Percentiles rank a stretch among this genome's conserved stretches.
Conservation (phyloP, 2,888 invertebrate genomes). For the Spialia ferax region DNA sequence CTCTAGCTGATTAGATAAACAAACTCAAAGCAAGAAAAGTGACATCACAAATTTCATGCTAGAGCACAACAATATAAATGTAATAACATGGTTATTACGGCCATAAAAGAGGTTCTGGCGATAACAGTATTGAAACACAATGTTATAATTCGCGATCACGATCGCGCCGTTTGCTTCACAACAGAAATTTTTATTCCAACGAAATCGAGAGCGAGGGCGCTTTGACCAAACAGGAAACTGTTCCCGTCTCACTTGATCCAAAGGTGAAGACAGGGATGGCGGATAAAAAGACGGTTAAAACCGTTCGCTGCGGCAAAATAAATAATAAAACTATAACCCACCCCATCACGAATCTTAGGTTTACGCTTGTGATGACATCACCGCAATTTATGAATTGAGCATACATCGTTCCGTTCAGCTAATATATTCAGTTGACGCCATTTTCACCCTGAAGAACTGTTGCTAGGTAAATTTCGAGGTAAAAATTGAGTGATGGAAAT, state of each 20-base stretch:
- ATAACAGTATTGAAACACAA: constrained; percentile 47
- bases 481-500: constrained; percentile 32
- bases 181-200: constrained; percentile 49
- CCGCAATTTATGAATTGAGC: constrained; percentile 79
- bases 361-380: constrained; percentile 77
- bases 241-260: constrained; percentile 60
- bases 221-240: constrained; percentile 64
- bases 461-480: constrained; percentile 44
- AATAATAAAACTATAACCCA: constrained; percentile 74
- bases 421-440: constrained; percentile 63
- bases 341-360: constrained; percentile 68
- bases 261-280: constrained; percentile 64
- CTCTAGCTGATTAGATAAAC: constrained; percentile 22
- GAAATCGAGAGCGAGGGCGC: constrained; percentile 67
- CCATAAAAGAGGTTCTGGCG: constrained; percentile 44
- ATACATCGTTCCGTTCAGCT: constrained; percentile 60
- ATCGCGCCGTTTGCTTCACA: constrained; percentile 35
- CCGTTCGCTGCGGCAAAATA: constrained; percentile 77
- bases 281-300: constrained; percentile 74
- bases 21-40: constrained; percentile 35
- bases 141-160: constrained; percentile 44
- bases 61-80: constrained; percentile 32
- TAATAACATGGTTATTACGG: constrained; percentile 39
- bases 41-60: constrained; percentile 44
- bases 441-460: constrained; percentile 49